phyloP scores from a whole-genome alignment of 2,888 invertebrate species.

The Rotaria socialis region DNA sequence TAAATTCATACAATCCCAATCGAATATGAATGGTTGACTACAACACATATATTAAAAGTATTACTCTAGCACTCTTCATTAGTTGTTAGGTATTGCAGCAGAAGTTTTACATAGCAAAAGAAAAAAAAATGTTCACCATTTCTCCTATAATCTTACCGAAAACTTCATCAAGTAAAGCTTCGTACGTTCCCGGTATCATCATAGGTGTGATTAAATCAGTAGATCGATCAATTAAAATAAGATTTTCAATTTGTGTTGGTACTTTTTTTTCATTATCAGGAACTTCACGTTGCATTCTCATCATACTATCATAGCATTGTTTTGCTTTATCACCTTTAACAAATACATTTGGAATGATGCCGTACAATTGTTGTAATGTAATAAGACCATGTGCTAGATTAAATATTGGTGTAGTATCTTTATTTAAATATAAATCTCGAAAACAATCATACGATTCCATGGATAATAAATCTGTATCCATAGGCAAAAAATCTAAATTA shows the following conservation, averaged over 20 bases:
- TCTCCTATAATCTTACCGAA: constrained; percentile 67
- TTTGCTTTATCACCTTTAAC: constrained; percentile 83
- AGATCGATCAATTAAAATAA: constrained; percentile 81
- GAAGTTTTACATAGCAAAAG: too few relatives aligned
- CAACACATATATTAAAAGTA: too few relatives aligned
- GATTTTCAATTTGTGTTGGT: constrained; percentile 74
- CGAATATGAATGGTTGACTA: too few relatives aligned
- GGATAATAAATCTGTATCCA: constrained; percentile 84
- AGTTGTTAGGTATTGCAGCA: too few relatives aligned
- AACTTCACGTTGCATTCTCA: constrained; percentile 67
- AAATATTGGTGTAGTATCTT: constrained; percentile 80
- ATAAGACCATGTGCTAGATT: constrained; percentile 80
- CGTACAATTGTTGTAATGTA: constrained; percentile 78
- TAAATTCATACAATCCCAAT: too few relatives aligned
- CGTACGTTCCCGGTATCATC: constrained; percentile 89
- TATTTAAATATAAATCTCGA: constrained; percentile 78
- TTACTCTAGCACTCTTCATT: too few relatives aligned
- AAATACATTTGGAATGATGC: constrained; percentile 79
- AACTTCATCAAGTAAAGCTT: constrained; percentile 91
- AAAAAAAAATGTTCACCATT: too few relatives aligned
- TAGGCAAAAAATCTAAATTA: constrained; percentile 78
- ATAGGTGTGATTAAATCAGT: constrained; percentile 86
- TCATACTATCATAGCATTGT: constrained; percentile 76
- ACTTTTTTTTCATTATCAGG: constrained; percentile 60
- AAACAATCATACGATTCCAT: constrained; percentile 67